Base-by-base conservation (phyloP, 2,888 invertebrate species). In the Drosophila mimica region DNA sequence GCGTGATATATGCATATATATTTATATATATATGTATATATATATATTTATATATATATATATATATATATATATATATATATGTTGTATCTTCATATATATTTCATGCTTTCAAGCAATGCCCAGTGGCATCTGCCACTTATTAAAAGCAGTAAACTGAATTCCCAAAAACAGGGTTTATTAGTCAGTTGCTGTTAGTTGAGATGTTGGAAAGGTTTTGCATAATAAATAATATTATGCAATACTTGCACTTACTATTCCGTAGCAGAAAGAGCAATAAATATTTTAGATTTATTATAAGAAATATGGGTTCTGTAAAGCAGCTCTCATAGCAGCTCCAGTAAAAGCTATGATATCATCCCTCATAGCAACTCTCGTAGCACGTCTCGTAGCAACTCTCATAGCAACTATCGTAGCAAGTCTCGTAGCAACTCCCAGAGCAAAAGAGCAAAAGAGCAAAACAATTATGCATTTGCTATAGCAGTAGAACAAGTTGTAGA, bases 91-190 rank as follows among this genome's bases (percentile, higher is more conserved):
- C 3, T 51, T 17, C 13, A 11, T n/a, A 25, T 34, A 28, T 54
- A 54, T 28, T 28, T 36, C 3, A 36, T 54, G 13, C 33, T 15
- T 43, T 49, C 20, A 20, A 30, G 17, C 36, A 56, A 25, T 43
- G 34, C 15, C 13, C 30, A 65, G 56, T 52, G 63, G 38, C 66
- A 75, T 67, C 69, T 54, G 59, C 43, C 73, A 75, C 74, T 82
- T 73, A 49, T 65, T 51, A 33, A 17, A 78, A 61, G 60, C 58
- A 58, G 43, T 40, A 53, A 65, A 57, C 58, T 49, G 20, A 43
- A 46, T 57, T 28, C 43, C 33, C 30, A 36, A 8, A 4, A 34
- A 28, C 48, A 20, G 25, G 43, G 51, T 36, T 36, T 36, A 0
- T 7, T 17, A 1, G 36, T 36, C 17, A 36, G 15, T 17, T 36